Base-by-base conservation (phyloP, 1,140 invertebrate species). In the Dufourea novaeangliae region DNA sequence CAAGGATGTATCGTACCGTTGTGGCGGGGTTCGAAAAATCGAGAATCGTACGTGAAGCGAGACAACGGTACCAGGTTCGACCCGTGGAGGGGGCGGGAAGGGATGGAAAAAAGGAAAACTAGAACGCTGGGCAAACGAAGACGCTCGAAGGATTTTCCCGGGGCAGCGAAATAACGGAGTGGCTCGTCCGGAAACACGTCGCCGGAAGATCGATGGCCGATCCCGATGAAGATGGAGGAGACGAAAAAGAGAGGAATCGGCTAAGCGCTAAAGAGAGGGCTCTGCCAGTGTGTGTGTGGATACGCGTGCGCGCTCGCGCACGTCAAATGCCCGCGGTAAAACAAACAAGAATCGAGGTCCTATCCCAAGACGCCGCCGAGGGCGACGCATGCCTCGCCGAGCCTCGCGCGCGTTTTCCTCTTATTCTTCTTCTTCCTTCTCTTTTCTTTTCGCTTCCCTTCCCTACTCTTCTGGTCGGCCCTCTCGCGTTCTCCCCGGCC, bases 321-420 rank as follows among this genome's bases (percentile, higher is more conserved):
- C 54, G 50, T 67, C 64, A 57, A 80, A 81, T 79, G 41, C 67
- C 69, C 82, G 74, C 82, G 86, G 71, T 88, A 89, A 90, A 90
- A 89, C 89, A 90, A 90, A 90, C 89, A 89, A 90, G 88, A 89
- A 83, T 57, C 82, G 78, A 86, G 88, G 88, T 90, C 89, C 89
- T 90, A 90, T 90, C 89, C 89, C 89, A 90, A 90, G 89, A 90
- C 82, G 88, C 89, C 82, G 88, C 89, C 89, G 79, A 75, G 54
- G 86, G 89, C 89, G 77, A 89, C 80, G 86, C 87, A 90, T 91
- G 87, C 86, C 87, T 89, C 82, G 80, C 74, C 83, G 78, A 71
- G 69, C 73, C 54, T 1, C 54, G 25, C 50, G 50, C 50, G 20
- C 37, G 50, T 82, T 79, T 44, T 67, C 29, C 37, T 69, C 29